phyloP scores from a whole-genome alignment of 2,797 vertebrate genomes.

The Fringilla coelebs region DNA sequence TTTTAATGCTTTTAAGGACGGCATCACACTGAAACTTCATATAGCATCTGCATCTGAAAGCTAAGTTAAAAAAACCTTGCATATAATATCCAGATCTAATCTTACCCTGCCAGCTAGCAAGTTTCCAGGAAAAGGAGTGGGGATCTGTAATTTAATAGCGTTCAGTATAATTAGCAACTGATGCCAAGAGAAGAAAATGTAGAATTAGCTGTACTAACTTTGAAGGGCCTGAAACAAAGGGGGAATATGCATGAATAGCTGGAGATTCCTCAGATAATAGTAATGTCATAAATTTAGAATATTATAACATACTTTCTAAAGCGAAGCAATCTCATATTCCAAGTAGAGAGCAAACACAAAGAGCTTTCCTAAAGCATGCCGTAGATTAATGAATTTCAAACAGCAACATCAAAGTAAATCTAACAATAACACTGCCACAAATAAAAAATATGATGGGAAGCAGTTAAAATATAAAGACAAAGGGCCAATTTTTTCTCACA shows the following conservation, averaged over 20 bases:
- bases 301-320: conserved; percentile 48
- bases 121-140: conserved; percentile 50
- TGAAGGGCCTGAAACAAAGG: conserved; percentile 53
- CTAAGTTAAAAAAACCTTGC: neutral
- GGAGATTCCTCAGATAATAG: conserved; percentile 56
- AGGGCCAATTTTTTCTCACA: neutral
- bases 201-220: conserved; percentile 47
- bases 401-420: conserved; percentile 56
- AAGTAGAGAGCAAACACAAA: conserved; percentile 43
- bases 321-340: conserved; percentile 35
- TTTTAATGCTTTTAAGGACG: neutral
- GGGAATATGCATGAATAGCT: conserved; percentile 33
- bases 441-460: conserved; percentile 34
- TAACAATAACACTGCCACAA: conserved; percentile 47
- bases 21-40: neutral
- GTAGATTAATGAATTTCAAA: conserved; percentile 57
- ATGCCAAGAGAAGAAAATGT: conserved; percentile 46
- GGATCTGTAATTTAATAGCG: conserved; percentile 30
- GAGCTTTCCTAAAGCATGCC: conserved; percentile 25
- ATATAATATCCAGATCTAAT: conserved; percentile 21
- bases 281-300: conserved; percentile 55
- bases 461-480: conserved; percentile 26
- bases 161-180: conserved; percentile 7
- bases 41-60: neutral
- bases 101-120: conserved; percentile 6